These are phyloP conservation scores for Sebastes hopkinsi DNA, from an alignment of 2,797 vertebrate genomes.

Conservation along the genomic window DNA sequence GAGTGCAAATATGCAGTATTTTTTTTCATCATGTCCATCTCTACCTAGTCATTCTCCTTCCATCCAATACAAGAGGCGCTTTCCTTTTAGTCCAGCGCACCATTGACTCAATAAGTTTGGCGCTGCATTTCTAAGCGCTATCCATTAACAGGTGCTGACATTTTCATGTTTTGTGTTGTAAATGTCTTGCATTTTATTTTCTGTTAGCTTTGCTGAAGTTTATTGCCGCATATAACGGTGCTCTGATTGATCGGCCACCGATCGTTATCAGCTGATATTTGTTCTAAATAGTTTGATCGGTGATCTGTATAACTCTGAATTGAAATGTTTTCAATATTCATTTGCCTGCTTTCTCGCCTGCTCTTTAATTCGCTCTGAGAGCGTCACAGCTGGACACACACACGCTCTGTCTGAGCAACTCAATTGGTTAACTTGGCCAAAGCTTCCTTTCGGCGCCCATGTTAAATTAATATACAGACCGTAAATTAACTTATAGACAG, in stretches of 20 bases:
- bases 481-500: neutral
- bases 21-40: too few species aligned
- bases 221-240: neutral
- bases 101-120: neutral
- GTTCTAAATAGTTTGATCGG: neutral
- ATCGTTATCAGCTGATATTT: neutral
- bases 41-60: neutral
- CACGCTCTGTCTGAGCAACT: neutral
- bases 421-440: neutral
- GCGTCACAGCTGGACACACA: neutral
- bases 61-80: neutral
- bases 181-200: neutral
- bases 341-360: neutral
- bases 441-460: neutral
- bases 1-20: neutral
- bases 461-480: neutral
- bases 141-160: neutral
- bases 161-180: neutral
- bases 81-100: too few species aligned
- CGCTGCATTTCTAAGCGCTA: neutral
- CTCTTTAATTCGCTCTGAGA: neutral
- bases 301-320: neutral
- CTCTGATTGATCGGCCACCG: neutral
- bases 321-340: neutral
- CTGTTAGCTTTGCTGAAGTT: neutral